Base-by-base conservation (phyloP, 2,797 vertebrate genomes). In the Erpetoichthys calabaricus region DNA sequence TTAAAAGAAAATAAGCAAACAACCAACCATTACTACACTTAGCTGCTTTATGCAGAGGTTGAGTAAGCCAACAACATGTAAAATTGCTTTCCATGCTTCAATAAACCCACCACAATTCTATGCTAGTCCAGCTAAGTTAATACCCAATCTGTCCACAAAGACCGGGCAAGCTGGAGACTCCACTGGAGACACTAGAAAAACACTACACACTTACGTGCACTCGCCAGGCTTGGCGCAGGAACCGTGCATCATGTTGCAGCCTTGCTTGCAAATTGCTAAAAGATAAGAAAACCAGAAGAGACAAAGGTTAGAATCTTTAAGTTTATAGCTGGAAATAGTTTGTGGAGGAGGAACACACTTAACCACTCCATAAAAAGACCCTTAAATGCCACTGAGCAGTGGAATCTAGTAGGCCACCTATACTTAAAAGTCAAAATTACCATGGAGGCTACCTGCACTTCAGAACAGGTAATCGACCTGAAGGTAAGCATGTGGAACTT, bases 221-320 rank as follows among this genome's bases (percentile, higher is more conserved):
- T 91, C 87, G 58, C 91, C 91, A 0, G 94, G 93, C 55, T 63
- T 59, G 0, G 56, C 63, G 64, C 94, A 98, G 4, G 65, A 75
- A 51, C 92, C 94, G 3, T 94, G 89, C 57, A 82, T 70, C 56
- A 85, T 72, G 70, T 89, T 91, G 73, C 94, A 97, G 59, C 94
- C 94, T 66, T 89, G 91, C 66, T 87, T 94, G 73, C 94, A 98
- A 73, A 95, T 84, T 10, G 94, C 94, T 98, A 77, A 8, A 59
- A 64, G 72, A 0, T 68, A 54, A 68, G 64, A 66, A 61, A 56
- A 63, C 45, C 54, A 53, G 51, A 64, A 65, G 54, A 69, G 58
- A 50, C 56, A 44, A 5, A 25, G 8, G 41, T 9, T 8, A 25
- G 1, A 25, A 25, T 25, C 25, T 25, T 25, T 25, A 25, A 1